Evolutionary conservation across 2,888 invertebrate species (phyloP).

Genomic region (Gymnocheta viridis): DNA sequence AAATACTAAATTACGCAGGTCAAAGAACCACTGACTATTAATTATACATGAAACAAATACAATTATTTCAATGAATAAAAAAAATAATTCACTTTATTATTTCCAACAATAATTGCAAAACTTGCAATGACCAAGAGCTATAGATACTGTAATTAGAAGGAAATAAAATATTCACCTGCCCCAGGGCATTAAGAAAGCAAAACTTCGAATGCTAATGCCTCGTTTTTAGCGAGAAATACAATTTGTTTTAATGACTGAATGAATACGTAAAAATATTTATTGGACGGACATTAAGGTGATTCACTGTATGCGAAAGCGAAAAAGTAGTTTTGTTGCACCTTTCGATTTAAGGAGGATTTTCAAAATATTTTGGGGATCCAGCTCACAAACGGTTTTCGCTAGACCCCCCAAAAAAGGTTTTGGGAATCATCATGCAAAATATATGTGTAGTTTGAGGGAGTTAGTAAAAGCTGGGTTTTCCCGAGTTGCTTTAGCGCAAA

Average conservation of each 20-base stretch:
- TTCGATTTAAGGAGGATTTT: no score
- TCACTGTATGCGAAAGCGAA: no score
- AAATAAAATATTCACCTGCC: not conserved
- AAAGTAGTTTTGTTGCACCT: no score
- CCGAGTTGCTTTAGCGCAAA: no score
- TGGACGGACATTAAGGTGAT: no score
- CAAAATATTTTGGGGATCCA: no score
- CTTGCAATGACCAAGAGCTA: not conserved
- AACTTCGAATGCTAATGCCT: not conserved
- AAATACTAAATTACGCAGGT: slow-evolving; percentile 17
- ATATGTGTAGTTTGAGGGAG: no score
- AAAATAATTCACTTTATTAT: not conserved
- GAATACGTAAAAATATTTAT: not conserved
- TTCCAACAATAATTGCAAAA: not conserved
- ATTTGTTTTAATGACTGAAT: not conserved
- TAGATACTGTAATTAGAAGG: not conserved
- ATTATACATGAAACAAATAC: not conserved
- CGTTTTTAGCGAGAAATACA: not conserved
- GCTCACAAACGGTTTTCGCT: no score
- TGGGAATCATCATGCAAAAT: no score
- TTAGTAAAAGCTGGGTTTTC: no score
- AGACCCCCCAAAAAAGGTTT: no score
- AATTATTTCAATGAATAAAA: slow-evolving; percentile 15
- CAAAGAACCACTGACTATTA: slow-evolving; percentile 8
- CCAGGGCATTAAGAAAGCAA: not conserved